phyloP scores from a whole-genome alignment of 2,888 invertebrate species.

The Seladonia tumulorum region DNA sequence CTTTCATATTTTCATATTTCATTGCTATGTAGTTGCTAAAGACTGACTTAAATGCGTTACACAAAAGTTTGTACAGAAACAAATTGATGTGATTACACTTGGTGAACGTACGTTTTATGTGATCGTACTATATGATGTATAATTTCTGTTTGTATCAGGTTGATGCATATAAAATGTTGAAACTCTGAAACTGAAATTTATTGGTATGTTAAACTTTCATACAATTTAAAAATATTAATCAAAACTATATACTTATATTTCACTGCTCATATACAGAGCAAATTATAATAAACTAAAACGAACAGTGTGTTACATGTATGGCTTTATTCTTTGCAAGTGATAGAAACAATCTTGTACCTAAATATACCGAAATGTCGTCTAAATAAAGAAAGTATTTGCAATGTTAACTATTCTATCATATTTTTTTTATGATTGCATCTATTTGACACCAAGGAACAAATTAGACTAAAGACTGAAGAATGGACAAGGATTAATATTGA shows the following conservation, averaged over 20 bases:
- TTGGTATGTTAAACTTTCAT: background rate
- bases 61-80: conserved; percentile 5
- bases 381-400: background rate
- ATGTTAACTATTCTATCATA: background rate
- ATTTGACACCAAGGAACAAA: background rate
- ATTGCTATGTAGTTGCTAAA: conserved; percentile 17
- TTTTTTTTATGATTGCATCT: background rate
- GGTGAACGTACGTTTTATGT: conserved; percentile 21
- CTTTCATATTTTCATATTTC: background rate
- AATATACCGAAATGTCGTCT: background rate
- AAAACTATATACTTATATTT: background rate
- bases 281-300: background rate
- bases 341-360: background rate
- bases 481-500: background rate
- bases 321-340: background rate
- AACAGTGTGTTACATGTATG: background rate
- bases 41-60: conserved; percentile 5
- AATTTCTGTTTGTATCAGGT: background rate
- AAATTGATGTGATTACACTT: conserved; percentile 26
- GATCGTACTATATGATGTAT: conserved; percentile 4
- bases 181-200: background rate
- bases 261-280: background rate
- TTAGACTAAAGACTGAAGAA: background rate
- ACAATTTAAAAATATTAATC: background rate
- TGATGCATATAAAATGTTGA: conserved; percentile 9